These are phyloP conservation scores for Coboldia fuscipes DNA, from an alignment of 1,140 invertebrate genomes.

Conservation along the genomic window DNA sequence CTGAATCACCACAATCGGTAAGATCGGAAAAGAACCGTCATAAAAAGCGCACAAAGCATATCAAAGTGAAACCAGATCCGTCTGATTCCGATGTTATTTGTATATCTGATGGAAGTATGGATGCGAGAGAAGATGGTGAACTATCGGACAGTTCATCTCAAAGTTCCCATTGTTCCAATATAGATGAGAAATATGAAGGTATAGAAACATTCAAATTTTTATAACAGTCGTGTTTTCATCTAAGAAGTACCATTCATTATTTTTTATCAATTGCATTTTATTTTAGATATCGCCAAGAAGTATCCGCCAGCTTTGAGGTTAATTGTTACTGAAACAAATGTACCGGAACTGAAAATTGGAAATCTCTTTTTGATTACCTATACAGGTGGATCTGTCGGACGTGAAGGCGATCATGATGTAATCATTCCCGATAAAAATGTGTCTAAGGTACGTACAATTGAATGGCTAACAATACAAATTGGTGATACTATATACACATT, in stretches of 20 bases:
- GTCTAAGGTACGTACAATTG: constrained; percentile 36
- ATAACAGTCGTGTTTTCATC: background rate
- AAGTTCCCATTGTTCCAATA: background rate
- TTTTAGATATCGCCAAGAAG: constrained; percentile 41
- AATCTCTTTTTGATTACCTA: constrained; percentile 67
- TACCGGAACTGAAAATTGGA: constrained; percentile 45
- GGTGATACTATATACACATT: constrained; percentile 6
- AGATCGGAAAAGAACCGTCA: too few relatives aligned
- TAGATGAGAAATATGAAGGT: background rate
- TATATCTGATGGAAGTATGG: constrained; percentile 19
- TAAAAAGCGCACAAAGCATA: background rate
- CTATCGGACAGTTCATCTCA: background rate
- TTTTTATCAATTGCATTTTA: constrained; percentile 6
- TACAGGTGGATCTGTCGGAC: constrained; percentile 63
- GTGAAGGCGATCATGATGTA: constrained; percentile 55
- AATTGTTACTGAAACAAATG: constrained; percentile 55
- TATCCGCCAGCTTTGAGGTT: constrained; percentile 73
- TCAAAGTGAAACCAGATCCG: constrained; percentile 5
- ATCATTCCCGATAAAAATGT: constrained; percentile 58
- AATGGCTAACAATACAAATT: constrained; percentile 2
- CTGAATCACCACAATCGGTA: too few relatives aligned
- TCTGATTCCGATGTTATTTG: constrained; percentile 7
- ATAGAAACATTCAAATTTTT: background rate
- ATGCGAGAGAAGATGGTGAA: constrained; percentile 17
- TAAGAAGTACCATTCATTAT: background rate